Evolutionary conservation across 2,113 vertebrate species (phyloP).

Genomic region (Hyaena hyaena): DNA sequence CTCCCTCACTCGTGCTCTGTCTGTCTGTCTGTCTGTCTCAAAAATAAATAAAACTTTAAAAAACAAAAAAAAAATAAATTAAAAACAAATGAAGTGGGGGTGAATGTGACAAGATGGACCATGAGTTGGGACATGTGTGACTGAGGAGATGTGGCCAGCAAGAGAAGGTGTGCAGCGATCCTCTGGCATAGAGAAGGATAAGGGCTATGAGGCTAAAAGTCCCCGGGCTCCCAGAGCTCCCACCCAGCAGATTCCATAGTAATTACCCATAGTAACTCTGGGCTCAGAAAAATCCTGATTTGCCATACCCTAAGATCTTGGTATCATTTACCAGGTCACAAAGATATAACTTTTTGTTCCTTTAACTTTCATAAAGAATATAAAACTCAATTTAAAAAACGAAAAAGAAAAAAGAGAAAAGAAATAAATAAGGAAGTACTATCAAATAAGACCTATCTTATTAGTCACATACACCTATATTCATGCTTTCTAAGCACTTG

Average conservation of each 20-base stretch:
- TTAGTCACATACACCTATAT: background rate
- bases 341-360: background rate
- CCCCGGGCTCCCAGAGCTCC: too few species aligned
- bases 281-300: background rate
- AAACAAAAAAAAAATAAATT: too few species aligned
- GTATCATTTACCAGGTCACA: slow-evolving; percentile 4
- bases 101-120: background rate
- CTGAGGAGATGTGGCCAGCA: rapidly evolving
- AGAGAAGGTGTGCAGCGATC: background rate
- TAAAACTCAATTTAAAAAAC: background rate
- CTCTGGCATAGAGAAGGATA: background rate
- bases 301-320: background rate
- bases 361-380: background rate
- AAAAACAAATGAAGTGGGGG: background rate
- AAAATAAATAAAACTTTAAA: too few species aligned
- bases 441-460: background rate
- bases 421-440: background rate
- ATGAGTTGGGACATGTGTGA: background rate
- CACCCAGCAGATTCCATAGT: background rate
- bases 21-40: too few species aligned
- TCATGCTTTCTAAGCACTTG: background rate
- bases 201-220: background rate
- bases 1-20: too few species aligned
- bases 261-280: background rate
- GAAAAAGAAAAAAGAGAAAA: background rate